A percentile compares a stretch with the other conserved stretches of the same genome.
Conservation (phyloP, 2,797 vertebrate genomes). For the Acrocephalus scirpaceus region DNA sequence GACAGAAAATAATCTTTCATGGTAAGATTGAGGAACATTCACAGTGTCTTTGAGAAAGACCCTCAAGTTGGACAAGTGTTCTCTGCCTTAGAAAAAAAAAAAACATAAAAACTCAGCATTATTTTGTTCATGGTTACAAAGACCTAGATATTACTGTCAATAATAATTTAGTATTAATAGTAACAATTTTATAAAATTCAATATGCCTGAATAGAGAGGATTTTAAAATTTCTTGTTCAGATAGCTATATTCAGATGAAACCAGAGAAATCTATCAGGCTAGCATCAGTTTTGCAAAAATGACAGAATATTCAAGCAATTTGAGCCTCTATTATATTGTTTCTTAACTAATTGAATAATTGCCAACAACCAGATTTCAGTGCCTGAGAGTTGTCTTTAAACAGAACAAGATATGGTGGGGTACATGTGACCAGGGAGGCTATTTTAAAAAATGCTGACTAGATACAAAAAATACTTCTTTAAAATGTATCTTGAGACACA, state of each 20-base stretch:
- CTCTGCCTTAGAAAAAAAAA: not conserved
- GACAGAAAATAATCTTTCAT: not conserved
- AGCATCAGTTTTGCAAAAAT: not conserved
- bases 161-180: not conserved
- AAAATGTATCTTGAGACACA: not conserved
- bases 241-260: not conserved
- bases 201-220: not conserved
- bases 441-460: not conserved
- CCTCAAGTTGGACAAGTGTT: not conserved
- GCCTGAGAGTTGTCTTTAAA: not conserved
- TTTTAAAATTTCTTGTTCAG: not conserved
- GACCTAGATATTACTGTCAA: not conserved
- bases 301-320: not conserved
- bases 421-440: not conserved
- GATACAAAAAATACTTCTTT: not conserved
- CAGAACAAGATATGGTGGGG: not conserved
- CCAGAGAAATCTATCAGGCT: not conserved
- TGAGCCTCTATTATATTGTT: not conserved
- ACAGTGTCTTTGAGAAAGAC: not conserved
- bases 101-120: not conserved
- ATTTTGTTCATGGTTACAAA: not conserved
- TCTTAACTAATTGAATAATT: not conserved
- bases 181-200: not conserved
- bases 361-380: not conserved
- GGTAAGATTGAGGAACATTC: not conserved